Evolutionary conservation across 1,140 invertebrate species (phyloP).

Genomic region (Brachionus sp.): DNA sequence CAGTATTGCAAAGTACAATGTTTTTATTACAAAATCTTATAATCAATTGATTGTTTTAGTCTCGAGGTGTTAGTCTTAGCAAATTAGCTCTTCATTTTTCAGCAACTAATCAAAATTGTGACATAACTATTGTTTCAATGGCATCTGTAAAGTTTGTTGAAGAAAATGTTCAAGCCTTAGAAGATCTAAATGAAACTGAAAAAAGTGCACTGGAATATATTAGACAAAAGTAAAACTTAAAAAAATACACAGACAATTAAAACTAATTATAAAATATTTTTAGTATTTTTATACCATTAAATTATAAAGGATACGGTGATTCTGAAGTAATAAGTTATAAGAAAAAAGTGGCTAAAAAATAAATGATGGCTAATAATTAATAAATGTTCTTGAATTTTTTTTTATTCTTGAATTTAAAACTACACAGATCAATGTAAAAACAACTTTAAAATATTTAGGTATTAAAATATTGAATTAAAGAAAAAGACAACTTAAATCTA

Average conservation of each 20-base stretch:
- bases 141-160: constrained; percentile 49
- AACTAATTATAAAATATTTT: constrained; percentile 38
- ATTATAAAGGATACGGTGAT: constrained; percentile 55
- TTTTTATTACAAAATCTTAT: constrained; percentile 48
- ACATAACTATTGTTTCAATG: constrained; percentile 44
- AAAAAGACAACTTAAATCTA: not conserved
- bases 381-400: too few species aligned
- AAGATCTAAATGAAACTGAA: constrained; percentile 51
- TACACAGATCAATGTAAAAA: not conserved
- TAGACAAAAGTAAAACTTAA: constrained; percentile 50
- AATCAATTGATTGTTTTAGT: not conserved
- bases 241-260: not conserved
- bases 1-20: constrained; percentile 55
- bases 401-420: too few species aligned
- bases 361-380: not conserved
- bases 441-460: not conserved
- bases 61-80: not conserved
- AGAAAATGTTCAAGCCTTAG: constrained; percentile 50
- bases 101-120: not conserved
- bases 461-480: not conserved
- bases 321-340: constrained; percentile 52
- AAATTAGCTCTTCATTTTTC: constrained; percentile 34
- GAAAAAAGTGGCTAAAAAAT: constrained; percentile 14
- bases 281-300: constrained; percentile 54
- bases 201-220: constrained; percentile 51